These are phyloP conservation scores for Lithophane semibrunnea DNA, from an alignment of 2,888 invertebrate genomes.

Conservation along the genomic window DNA sequence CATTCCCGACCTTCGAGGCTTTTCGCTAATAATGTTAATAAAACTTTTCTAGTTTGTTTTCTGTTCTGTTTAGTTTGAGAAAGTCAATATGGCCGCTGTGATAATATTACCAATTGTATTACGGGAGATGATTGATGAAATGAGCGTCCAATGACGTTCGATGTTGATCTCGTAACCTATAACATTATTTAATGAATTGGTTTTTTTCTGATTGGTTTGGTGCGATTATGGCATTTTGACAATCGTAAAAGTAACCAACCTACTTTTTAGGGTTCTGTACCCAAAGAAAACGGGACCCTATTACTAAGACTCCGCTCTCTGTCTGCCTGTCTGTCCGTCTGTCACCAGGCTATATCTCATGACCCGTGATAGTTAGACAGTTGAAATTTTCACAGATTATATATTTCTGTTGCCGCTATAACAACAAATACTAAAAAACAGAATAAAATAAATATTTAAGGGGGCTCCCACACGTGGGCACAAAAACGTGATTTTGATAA, in stretches of 20 bases:
- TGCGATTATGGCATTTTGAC: neutral
- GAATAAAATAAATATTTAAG: no score
- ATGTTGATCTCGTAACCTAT: slow-evolving; percentile 24
- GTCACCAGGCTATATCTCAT: no score
- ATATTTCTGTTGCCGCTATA: no score
- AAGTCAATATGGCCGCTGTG: slow-evolving; percentile 46
- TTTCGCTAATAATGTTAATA: slow-evolving; percentile 68
- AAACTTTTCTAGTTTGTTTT: slow-evolving; percentile 72
- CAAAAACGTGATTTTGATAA: no score
- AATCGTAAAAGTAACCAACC: neutral
- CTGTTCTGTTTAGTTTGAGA: slow-evolving; percentile 46
- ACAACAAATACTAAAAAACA: no score
- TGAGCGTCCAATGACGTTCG: slow-evolving; percentile 27
- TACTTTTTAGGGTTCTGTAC: no score
- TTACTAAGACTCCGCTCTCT: no score
- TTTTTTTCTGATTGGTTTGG: slow-evolving; percentile 3
- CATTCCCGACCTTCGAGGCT: slow-evolving; percentile 6
- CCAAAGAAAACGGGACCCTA: no score
- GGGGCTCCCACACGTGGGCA: no score
- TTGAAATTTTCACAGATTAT: no score
- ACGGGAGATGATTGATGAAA: slow-evolving; percentile 47
- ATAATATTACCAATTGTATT: slow-evolving; percentile 40
- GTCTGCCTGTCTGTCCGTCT: no score
- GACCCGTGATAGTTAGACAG: no score
- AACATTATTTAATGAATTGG: slow-evolving; percentile 26